These are phyloP conservation scores for Sebastes jordani DNA, from an alignment of 2,797 vertebrate genomes.

Conservation along the genomic window DNA sequence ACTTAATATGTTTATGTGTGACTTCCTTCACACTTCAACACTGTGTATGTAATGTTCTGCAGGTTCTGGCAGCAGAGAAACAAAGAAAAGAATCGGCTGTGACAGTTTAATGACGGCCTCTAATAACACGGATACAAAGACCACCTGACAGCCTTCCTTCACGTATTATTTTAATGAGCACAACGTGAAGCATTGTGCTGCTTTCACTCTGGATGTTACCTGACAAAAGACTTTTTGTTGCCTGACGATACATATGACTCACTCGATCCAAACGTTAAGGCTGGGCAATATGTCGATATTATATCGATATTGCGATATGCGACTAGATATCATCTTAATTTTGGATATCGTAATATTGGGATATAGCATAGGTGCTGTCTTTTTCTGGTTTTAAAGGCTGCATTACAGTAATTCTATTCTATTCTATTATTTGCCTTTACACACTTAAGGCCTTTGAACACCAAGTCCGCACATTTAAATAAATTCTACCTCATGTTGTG, in stretches of 20 bases:
- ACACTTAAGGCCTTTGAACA: too few species aligned
- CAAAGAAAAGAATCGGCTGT: slow-evolving; percentile 3
- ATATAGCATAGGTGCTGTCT: not conserved
- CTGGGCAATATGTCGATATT: not conserved
- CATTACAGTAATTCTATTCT: not conserved
- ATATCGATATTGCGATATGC: too few species aligned
- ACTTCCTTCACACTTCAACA: not conserved
- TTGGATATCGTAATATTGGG: not conserved
- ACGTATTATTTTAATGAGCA: not conserved
- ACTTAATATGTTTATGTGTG: not conserved
- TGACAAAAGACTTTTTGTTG: not conserved
- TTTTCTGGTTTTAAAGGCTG: not conserved
- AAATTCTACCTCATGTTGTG: too few species aligned
- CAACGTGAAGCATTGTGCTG: not conserved
- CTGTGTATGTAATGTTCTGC: not conserved
- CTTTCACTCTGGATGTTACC: slow-evolving; percentile 3
- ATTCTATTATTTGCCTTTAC: too few species aligned
- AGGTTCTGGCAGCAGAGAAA: slow-evolving; percentile 5
- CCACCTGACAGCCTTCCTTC: slow-evolving; percentile 4
- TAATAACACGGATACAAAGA: slow-evolving; percentile 11
- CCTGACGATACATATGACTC: not conserved
- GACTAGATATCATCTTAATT: not conserved
- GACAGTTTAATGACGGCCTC: slow-evolving; percentile 31
- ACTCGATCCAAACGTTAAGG: not conserved
- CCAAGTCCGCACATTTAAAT: too few species aligned